Evolutionary conservation across 2,113 vertebrate species (phyloP), one percentile per base, ranked within the genome.

Genomic region (Tylochromis polylepis): DNA sequence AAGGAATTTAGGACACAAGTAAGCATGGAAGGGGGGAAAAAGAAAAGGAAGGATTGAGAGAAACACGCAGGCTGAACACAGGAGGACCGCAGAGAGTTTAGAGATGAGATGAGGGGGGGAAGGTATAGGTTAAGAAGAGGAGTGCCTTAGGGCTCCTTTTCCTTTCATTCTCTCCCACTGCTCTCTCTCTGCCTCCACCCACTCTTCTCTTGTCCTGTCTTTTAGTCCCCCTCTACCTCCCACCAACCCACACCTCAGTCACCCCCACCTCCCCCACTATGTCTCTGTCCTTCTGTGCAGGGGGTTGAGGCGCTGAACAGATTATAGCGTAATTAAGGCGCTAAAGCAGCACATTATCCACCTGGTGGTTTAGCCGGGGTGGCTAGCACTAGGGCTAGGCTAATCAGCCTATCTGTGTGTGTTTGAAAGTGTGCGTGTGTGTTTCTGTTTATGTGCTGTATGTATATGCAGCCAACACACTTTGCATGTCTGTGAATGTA

Each of bases 311-410:
- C 95, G 93, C 97, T 97, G 97, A 99, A 98, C 97, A 98, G 98
- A 99, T 99, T 98, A 99, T 97, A 96, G 97, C 97, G 94, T 99
- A 98, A 99, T 99, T 99, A 99, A 98, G 97, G 97, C 97, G 96
- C 97, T 98, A 97, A 99, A 99, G 97, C 97, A 96, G 97, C 96
- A 96, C 98, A 98, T 99, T 98, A 99, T 98, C 97, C 98, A 99
- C 98, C 98, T 99, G 98, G 98, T 98, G 98, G 97, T 97, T 97
- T 97, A 94, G 92, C 92, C 85, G 51, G 81, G 97, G 97, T 96
- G 96, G 97, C 91, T 95, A 95, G 92, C 93, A 79, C 89, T 96
- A 96, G 96, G 96, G 93, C 79, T 94, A 94, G 97, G 96, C 97
- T 98, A 99, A 99, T 99, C 97, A 97, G 97, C 96, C 96, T 97